A percentile compares a stretch with the other conserved stretches of the same genome.
phyloP scores from a whole-genome alignment of 92 coral and sea anemone species.

The Siderastrea siderea region DNA sequence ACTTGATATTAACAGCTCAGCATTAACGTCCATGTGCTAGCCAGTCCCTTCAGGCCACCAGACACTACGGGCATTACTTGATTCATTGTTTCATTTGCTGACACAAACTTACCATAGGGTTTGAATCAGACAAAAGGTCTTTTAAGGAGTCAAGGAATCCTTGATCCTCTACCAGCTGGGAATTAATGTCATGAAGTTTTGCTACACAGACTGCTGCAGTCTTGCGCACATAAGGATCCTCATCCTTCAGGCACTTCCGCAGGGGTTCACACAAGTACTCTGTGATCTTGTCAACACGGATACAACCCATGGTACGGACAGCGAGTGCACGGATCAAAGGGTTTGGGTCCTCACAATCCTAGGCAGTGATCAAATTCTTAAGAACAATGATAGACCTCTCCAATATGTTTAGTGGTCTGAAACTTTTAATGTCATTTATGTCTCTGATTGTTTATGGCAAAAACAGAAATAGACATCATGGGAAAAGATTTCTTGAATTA shows the following conservation, averaged over 20 bases:
- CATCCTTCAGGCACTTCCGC: slow-evolving; percentile 98
- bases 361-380: not conserved
- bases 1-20: too few relatives aligned
- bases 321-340: slow-evolving; percentile 99
- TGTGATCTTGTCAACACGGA: slow-evolving; percentile 98
- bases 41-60: too few relatives aligned
- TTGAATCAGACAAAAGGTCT: slow-evolving; percentile 96
- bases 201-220: slow-evolving; percentile 99
- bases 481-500: too few relatives aligned
- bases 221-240: slow-evolving; percentile 99
- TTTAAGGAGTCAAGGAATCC: slow-evolving; percentile 94
- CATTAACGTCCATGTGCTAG: too few relatives aligned
- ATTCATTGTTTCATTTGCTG: too few relatives aligned
- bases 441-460: too few relatives aligned
- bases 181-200: slow-evolving; percentile 96
- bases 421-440: too few relatives aligned
- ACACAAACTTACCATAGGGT: slow-evolving; percentile 87
- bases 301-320: slow-evolving; percentile 99
- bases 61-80: too few relatives aligned
- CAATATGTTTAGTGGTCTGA: not conserved
- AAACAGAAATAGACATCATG: too few relatives aligned
- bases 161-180: slow-evolving; percentile 97
- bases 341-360: slow-evolving; percentile 99
- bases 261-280: slow-evolving; percentile 98
- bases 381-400: not conserved